phyloP scores from a whole-genome alignment of 1,140 invertebrate species.

The Polypedilum vanderplanki region DNA sequence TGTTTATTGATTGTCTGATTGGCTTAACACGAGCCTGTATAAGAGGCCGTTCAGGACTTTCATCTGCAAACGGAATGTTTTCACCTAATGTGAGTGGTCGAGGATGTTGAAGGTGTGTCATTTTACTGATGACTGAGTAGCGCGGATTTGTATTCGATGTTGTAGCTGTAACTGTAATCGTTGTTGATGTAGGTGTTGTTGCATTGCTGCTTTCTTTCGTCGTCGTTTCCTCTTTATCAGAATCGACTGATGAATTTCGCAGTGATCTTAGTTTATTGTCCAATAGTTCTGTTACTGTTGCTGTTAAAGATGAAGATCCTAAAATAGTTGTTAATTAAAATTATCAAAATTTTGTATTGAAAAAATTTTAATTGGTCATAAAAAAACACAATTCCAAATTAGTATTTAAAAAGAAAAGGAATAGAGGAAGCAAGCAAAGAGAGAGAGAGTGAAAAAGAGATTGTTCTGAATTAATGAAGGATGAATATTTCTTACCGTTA shows the following conservation, averaged over 20 bases:
- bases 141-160: constrained; percentile 33
- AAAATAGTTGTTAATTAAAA: constrained; percentile 38
- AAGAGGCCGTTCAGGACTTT: constrained; percentile 45
- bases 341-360: not conserved
- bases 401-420: not conserved
- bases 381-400: not conserved
- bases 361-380: too few relatives aligned
- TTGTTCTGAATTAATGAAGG: not conserved
- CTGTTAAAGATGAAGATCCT: constrained; percentile 46
- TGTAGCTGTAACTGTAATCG: constrained; percentile 36
- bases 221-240: constrained; percentile 37
- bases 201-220: not conserved
- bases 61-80: constrained; percentile 49
- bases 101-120: constrained; percentile 32
- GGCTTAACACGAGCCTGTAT: constrained; percentile 34
- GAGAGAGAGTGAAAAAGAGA: not conserved
- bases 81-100: constrained; percentile 42
- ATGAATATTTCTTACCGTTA: not conserved
- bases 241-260: constrained; percentile 44
- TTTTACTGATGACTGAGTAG: constrained; percentile 30
- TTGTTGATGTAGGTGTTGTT: constrained; percentile 30
- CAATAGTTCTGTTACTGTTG: constrained; percentile 63
- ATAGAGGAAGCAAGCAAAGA: not conserved
- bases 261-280: constrained; percentile 65
- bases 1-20: constrained; percentile 40